Evolutionary conservation across 2,888 invertebrate species (phyloP), one percentile per base, ranked within the genome.

Genomic region (Villa cingulata): DNA sequence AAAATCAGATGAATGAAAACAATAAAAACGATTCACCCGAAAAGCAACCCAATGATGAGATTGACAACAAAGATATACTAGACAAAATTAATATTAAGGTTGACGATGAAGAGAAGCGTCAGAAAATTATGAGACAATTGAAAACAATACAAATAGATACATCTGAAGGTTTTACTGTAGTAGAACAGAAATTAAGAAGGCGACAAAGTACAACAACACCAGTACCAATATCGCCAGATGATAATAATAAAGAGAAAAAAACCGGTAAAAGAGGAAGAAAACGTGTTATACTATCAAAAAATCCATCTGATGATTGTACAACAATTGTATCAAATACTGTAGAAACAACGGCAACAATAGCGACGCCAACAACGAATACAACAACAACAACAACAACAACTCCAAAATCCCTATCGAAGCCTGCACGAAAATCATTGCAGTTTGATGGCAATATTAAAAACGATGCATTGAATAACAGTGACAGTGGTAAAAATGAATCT

Each of bases 101-200:
- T 7, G 41, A 48, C 17, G 50, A 50, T 41, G 38, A 49, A 23
- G 46, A 52, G 15, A 47, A 48, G 23, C 48, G 41, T 23, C 16
- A 14, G 6, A 29, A 10, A n/a, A 27, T 54, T 27, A 17, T 53
- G 3, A 48, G 42, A 20, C 37, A 53, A 18, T 37, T 54, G 3
- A 53, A 46, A 29, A 6, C 36, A 20, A 48, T 54, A 4, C 46
- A 49, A 43, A 53, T 53, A 41, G 51, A 54, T 42, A 53, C 53
- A 3, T 44, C 50, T 5, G 53, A 53, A 20, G 54, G 54, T 16
- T 51, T 52, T 15, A 41, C 49, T 1, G 32, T 52, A 12, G 27
- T 45, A 10, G 6, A 29, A 17, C 37, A 37, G 2, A 40, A 46
- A 17, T 14, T 37, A 16, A 42, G 37, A 19, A 37, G 15, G 16